Conservation (phyloP, 2,888 invertebrate genomes). For the Tromatobia lineatoria region DNA sequence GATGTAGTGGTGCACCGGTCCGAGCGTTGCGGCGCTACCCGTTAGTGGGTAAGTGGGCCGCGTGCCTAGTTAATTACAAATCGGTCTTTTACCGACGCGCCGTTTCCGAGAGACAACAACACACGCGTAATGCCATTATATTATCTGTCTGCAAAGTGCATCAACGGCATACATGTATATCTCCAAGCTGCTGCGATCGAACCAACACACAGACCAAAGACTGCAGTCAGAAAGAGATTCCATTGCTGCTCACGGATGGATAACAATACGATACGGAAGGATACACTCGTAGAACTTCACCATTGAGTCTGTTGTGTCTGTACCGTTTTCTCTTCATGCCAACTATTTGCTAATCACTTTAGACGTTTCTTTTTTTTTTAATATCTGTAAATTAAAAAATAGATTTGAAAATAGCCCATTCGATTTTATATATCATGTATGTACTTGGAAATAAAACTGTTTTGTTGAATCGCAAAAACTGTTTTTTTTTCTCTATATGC, state of each 20-base stretch:
- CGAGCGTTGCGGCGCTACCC: conserved; percentile 70
- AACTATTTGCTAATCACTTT: background rate
- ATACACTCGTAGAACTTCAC: background rate
- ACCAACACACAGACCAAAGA: background rate
- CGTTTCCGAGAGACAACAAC: conserved; percentile 38
- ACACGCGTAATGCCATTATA: conserved; percentile 47
- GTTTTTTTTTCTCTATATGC: too few relatives aligned
- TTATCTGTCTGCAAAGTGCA: background rate
- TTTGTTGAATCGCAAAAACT: too few relatives aligned
- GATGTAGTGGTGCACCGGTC: conserved; percentile 49
- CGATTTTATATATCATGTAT: too few relatives aligned
- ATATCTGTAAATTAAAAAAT: too few relatives aligned
- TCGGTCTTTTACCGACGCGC: conserved; percentile 70
- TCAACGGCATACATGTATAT: background rate
- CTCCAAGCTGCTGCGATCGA: background rate
- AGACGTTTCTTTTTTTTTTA: background rate
- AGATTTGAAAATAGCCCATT: too few relatives aligned
- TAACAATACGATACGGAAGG: conserved; percentile 1
- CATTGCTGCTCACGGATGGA: conserved; percentile 2
- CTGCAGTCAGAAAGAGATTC: background rate
- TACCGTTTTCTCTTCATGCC: background rate
- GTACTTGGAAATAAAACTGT: too few relatives aligned
- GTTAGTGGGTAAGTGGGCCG: conserved; percentile 85
- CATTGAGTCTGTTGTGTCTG: background rate
- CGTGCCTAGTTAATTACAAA: conserved; percentile 80